Evolutionary conservation across 37 sponge, comb jelly and placozoan genomes (phyloP).

Genomic region (Dysidea cf. avara): DNA sequence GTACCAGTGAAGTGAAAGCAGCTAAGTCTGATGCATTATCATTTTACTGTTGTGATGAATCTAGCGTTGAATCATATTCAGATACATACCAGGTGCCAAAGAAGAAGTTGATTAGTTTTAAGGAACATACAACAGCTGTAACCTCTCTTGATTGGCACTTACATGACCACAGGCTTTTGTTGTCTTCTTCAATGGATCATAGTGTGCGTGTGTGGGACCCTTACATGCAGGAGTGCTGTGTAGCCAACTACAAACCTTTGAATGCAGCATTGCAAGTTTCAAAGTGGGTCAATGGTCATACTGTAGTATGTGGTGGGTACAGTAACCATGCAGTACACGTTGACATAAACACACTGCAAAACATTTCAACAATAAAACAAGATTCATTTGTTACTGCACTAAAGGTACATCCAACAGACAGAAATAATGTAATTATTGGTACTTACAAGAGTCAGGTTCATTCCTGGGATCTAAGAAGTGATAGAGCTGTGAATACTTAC

Average conservation of each 20-base stretch:
- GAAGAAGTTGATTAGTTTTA: no score
- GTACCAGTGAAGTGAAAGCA: background rate
- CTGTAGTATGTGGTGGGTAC: slow-evolving; percentile 59
- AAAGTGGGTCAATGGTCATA: slow-evolving; percentile 47
- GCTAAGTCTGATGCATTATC: background rate
- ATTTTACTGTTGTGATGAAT: background rate
- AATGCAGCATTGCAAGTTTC: slow-evolving; percentile 37
- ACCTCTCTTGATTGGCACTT: slow-evolving; percentile 53
- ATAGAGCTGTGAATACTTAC: slow-evolving; percentile 18
- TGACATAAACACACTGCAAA: slow-evolving; percentile 30
- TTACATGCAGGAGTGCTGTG: background rate
- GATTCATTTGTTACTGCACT: slow-evolving; percentile 54
- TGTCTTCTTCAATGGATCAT: slow-evolving; percentile 58
- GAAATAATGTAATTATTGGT: slow-evolving; percentile 57
- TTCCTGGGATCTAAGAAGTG: slow-evolving; percentile 65
- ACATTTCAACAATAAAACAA: slow-evolving; percentile 26
- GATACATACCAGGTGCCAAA: no score
- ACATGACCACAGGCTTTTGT: slow-evolving; percentile 17
- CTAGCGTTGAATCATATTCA: background rate
- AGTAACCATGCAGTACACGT: slow-evolving; percentile 29
- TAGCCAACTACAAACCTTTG: slow-evolving; percentile 24
- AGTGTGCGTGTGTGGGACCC: slow-evolving; percentile 49
- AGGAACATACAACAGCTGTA: slow-evolving; percentile 39
- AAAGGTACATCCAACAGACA: slow-evolving; percentile 35
- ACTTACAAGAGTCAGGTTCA: slow-evolving; percentile 29